Base-by-base conservation (phyloP, 2,113 vertebrate species). In the Okapia johnstoni region DNA sequence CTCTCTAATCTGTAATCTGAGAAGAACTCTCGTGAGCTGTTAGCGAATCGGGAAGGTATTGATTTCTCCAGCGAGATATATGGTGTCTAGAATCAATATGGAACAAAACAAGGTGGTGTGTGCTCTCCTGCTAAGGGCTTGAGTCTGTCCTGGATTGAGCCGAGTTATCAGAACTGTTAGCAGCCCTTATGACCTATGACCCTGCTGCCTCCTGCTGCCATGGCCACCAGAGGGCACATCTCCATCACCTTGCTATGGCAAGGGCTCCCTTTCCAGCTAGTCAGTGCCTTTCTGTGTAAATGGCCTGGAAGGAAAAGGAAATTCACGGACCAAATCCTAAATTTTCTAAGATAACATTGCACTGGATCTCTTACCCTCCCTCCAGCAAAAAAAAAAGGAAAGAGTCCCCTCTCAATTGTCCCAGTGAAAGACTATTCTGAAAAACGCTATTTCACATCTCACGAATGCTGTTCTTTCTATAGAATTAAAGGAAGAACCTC, bases 161-260 rank as follows among this genome's bases (percentile, higher is more conserved):
- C 94, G 86, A 96, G 12, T 86, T 6, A 30, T 19, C 94, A 89
- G 90, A 96, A 66, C 88, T 96, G 94, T 98, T 96, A 97, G 93
- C 98, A 95, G 96, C 77, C 93, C 76, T 81, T 52, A 76, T 94
- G 90, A 36, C 97, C 96, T 36, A 55, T 98, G 98, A 98, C 81
- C 91, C 76, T 36, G 60, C 60, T 92, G 88, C 89, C 70, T 93
- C 76, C 93, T 83, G 50, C 89, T 79, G 40, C 88, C 81, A 23
- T 43, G 94, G 96, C 95, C 93, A 96, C 33, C 94, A 85, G 81
- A 94, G 83, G 88, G 30, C 63, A 77, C 21, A 63, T 98, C 98
- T 98, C 96, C 97, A 96, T 90, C 55, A 83, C 26, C 88, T 97
- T 46, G 66, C 57, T 90, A 60, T 93, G 92, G 54, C 50, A 33